These are phyloP conservation scores for Arctopsyche grandis DNA, from an alignment of 1,140 invertebrate genomes.

Conservation along the genomic window DNA sequence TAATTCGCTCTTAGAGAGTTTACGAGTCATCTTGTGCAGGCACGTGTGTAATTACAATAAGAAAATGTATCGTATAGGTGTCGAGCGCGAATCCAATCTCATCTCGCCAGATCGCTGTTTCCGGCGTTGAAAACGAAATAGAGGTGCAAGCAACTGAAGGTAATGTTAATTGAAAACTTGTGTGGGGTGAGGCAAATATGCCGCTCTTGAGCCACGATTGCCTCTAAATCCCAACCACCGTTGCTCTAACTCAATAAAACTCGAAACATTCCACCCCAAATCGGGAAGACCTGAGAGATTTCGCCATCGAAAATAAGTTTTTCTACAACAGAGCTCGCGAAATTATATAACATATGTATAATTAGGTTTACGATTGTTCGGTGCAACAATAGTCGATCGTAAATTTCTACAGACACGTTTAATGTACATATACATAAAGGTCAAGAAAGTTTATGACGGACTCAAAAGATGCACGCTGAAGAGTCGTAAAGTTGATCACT, in stretches of 20 bases:
- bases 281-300: not conserved
- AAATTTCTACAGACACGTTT: no score
- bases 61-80: slow-evolving; percentile 22
- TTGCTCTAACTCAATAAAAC: slow-evolving; percentile 46
- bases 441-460: no score
- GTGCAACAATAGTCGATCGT: no score
- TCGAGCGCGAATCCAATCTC: slow-evolving; percentile 10
- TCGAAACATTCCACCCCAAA: slow-evolving; percentile 10
- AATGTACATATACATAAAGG: no score
- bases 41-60: slow-evolving; percentile 17
- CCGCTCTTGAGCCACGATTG: slow-evolving; percentile 32
- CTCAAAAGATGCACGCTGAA: no score
- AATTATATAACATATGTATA: no score
- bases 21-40: not conserved
- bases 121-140: slow-evolving; percentile 28
- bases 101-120: not conserved
- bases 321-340: no score
- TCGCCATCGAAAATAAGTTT: not conserved
- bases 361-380: no score
- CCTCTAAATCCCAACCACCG: slow-evolving; percentile 45
- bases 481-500: no score
- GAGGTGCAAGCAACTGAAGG: slow-evolving; percentile 51
- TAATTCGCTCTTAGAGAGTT: not conserved
- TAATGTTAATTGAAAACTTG: slow-evolving; percentile 55
- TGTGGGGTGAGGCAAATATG: slow-evolving; percentile 35